Evolutionary conservation across 1,140 invertebrate species (phyloP), one percentile per base, ranked within the genome.

Genomic region (Tenebrio molitor): DNA sequence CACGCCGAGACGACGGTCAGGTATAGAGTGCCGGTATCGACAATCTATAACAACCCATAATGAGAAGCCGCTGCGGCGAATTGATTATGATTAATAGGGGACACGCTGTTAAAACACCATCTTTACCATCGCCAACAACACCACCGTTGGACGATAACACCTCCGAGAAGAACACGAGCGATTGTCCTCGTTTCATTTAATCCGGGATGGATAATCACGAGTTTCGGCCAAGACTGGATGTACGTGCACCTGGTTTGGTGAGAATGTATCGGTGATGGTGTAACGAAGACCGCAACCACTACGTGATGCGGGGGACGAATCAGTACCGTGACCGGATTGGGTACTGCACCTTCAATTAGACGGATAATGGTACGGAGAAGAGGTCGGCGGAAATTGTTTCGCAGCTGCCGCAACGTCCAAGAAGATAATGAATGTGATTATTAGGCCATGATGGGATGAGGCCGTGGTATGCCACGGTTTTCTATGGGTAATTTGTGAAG

Each of bases 11-110:
- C 21, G 29, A 53, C 16, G 19, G 41, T 50, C 36, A 71, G 71
- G 69, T 73, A 76, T 63, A 73, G 46, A 66, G 74, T 71, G 44
- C 58, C 39, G 69, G 68, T 81, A 81, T 80, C 80, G 77, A 76
- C 79, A 77, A 81, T 81, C 80, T 81, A 80, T 80, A 81, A 81
- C 80, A 81, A 76, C 80, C 79, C 73, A 79, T 81, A 81, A 81
- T 81, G 80, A 81, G 79, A 79, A 81, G 80, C 80, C 80, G 80
- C 80, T 65, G 46, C 70, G 70, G 58, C 34, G 80, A 80, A 81
- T 81, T 81, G 80, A 81, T 81, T 80, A 81, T 80, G 79, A 81
- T 81, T 81, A 80, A 81, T 80, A 76, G 73, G 41, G 62, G 75
- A 72, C 69, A 46, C 68, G 68, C 36, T 67, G 74, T 50, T 71